These are phyloP conservation scores for Drosophila tristis DNA, from an alignment of 1,140 invertebrate genomes.

Conservation along the genomic window DNA sequence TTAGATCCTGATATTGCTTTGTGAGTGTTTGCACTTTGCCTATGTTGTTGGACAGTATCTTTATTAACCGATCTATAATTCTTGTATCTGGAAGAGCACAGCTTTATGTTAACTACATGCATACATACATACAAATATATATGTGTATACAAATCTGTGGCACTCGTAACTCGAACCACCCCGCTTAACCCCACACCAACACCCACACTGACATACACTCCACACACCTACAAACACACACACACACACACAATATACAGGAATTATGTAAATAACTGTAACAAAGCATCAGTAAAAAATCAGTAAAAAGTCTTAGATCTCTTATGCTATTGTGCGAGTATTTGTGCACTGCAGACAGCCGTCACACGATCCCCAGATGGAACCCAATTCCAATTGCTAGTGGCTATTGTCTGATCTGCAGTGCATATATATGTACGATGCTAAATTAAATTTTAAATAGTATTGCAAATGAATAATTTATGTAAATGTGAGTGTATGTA, in stretches of 20 bases:
- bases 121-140: not conserved
- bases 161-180: slow-evolving; percentile 45
- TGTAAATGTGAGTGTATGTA: slow-evolving; percentile 64
- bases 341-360: slow-evolving; percentile 51
- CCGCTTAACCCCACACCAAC: slow-evolving; percentile 54
- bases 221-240: slow-evolving; percentile 7
- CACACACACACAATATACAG: slow-evolving; percentile 20
- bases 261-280: slow-evolving; percentile 61
- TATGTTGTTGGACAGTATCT: slow-evolving; percentile 43
- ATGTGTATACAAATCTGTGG: slow-evolving; percentile 25
- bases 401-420: slow-evolving; percentile 11
- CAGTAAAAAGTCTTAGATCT: slow-evolving; percentile 69
- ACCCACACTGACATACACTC: slow-evolving; percentile 35
- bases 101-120: slow-evolving; percentile 35
- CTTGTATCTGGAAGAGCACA: slow-evolving; percentile 43
- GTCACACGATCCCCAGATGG: slow-evolving; percentile 1
- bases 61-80: slow-evolving; percentile 10
- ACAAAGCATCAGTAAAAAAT: slow-evolving; percentile 76
- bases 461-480: slow-evolving; percentile 44
- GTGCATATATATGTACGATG: slow-evolving; percentile 17
- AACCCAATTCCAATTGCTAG: not conserved
- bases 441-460: slow-evolving; percentile 29
- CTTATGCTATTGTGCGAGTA: slow-evolving; percentile 44
- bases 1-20: slow-evolving; percentile 10
- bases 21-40: slow-evolving; percentile 58